Conservation (phyloP, 2,888 invertebrate species). For the Dromius quadrimaculatus region DNA sequence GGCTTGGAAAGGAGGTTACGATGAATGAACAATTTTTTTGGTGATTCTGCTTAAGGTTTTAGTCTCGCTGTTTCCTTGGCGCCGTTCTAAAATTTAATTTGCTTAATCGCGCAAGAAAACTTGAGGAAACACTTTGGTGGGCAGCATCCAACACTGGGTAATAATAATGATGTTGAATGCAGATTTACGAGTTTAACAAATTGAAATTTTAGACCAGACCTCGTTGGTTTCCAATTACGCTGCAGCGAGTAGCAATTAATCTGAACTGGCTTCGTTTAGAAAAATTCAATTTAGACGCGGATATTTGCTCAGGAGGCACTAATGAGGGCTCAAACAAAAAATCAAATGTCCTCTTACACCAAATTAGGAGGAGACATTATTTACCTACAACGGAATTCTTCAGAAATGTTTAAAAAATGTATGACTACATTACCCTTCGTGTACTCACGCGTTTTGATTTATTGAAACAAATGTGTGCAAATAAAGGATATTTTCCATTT, state of each 20-base stretch:
- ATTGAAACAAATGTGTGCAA: conserved; percentile 14
- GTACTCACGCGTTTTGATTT: conserved; percentile 27
- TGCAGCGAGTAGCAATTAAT: conserved; percentile 20
- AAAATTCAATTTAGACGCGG: conserved; percentile 32
- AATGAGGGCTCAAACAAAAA: conserved; percentile 30
- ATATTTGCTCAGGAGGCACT: conserved; percentile 24
- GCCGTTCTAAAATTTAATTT: conserved; percentile 56
- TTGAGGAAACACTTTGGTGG: conserved; percentile 53
- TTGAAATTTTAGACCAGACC: conserved; percentile 59
- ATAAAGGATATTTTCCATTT: conserved; percentile 23
- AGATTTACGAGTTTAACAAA: conserved; percentile 60
- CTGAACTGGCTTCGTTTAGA: conserved; percentile 21
- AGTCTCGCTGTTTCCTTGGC: too few species aligned
- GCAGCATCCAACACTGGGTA: conserved; percentile 49
- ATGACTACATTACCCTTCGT: conserved; percentile 11
- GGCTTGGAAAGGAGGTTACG: too few species aligned
- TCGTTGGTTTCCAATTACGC: conserved; percentile 59
- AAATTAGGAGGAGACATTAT: background rate
- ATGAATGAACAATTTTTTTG: too few species aligned
- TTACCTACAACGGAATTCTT: background rate
- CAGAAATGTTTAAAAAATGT: background rate
- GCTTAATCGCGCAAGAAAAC: conserved; percentile 59
- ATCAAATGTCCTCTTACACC: too few species aligned
- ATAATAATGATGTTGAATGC: conserved; percentile 58
- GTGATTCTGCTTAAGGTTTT: too few species aligned